Conservation (phyloP, 2,888 invertebrate genomes). For the Melinaea marsaeus region DNA sequence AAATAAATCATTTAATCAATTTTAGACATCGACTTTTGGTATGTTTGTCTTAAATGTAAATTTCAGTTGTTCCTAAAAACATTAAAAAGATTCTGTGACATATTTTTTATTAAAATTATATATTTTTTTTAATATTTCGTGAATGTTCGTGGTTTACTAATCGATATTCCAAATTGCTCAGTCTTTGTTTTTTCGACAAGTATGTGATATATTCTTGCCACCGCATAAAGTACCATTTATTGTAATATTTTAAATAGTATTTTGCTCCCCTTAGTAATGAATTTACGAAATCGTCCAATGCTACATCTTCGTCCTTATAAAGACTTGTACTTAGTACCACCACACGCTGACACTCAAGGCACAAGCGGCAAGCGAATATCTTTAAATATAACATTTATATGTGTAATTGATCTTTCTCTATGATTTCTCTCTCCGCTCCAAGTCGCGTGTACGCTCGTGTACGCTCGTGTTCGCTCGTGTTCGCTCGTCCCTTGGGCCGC, state of each 20-base stretch:
- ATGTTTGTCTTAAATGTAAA: conserved; percentile 21
- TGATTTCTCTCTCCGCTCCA: conserved; percentile 15
- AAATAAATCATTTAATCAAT: too few relatives aligned
- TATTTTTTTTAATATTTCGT: too few relatives aligned
- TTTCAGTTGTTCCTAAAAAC: conserved; percentile 28
- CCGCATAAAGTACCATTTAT: conserved; percentile 43
- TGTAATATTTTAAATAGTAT: conserved; percentile 51
- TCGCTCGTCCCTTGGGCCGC: conserved; percentile 51
- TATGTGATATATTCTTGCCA: conserved; percentile 76
- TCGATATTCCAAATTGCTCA: conserved; percentile 40
- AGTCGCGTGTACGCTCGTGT: conserved; percentile 11
- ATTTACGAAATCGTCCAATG: conserved; percentile 68
- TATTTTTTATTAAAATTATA: too few relatives aligned
- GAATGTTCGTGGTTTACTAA: not conserved
- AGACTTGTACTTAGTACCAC: conserved; percentile 74
- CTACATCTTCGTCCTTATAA: conserved; percentile 75
- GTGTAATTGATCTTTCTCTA: conserved; percentile 22
- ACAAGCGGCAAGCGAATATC: conserved; percentile 45
- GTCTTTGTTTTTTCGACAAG: conserved; percentile 44
- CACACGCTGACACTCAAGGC: conserved; percentile 50
- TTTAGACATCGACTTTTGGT: too few relatives aligned
- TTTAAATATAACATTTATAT: conserved; percentile 23
- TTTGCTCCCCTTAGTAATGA: conserved; percentile 48
- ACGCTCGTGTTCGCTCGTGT: conserved; percentile 15
- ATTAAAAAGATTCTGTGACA: conserved; percentile 20